Conservation (phyloP, 2,888 invertebrate species). For the Erebia aethiops region DNA sequence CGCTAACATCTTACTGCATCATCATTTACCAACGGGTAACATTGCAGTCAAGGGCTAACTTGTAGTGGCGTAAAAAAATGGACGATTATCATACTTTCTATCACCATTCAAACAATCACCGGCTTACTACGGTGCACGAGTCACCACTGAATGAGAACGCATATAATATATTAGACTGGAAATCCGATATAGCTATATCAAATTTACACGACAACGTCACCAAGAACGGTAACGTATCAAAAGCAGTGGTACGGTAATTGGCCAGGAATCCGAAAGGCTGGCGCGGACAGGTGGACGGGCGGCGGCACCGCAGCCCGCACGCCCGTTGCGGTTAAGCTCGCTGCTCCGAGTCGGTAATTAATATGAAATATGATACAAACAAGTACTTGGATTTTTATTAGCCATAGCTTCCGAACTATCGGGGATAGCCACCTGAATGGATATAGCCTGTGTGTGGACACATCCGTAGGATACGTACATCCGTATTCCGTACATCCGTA, state of each 20-base stretch:
- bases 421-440: conserved; percentile 6
- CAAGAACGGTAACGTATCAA: conserved; percentile 17
- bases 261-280: conserved; percentile 53
- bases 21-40: no score
- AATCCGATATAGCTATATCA: not conserved
- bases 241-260: conserved; percentile 52
- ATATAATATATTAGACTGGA: not conserved
- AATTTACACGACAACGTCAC: conserved; percentile 1
- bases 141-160: no score
- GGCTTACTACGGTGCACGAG: no score
- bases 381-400: conserved; percentile 25
- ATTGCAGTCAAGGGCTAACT: no score
- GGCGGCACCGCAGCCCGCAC: conserved; percentile 35
- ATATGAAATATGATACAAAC: conserved; percentile 39
- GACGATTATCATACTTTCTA: no score
- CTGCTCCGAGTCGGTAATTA: conserved; percentile 38
- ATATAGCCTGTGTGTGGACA: conserved; percentile 17
- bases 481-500: no score
- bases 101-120: no score
- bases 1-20: no score
- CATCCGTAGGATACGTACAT: no score
- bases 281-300: conserved; percentile 61
- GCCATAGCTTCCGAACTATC: not conserved
- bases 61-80: no score
- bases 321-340: conserved; percentile 39